Base-by-base conservation (phyloP, 2,888 invertebrate species). In the Podabrus alpinus region DNA sequence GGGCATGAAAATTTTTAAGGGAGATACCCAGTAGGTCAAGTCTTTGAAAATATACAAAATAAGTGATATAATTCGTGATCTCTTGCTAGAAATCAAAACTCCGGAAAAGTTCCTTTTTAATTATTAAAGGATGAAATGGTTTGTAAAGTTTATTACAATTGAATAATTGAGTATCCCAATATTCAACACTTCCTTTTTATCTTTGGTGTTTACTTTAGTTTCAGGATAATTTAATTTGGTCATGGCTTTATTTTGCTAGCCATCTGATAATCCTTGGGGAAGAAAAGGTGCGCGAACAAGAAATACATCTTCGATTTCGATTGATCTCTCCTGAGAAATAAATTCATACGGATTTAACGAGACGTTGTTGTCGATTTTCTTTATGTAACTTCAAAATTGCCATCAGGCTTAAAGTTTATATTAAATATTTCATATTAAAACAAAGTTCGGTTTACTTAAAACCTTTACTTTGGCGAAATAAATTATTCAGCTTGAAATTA, bases 201-300 rank as follows among this genome's bases (percentile, higher is more conserved):
- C 19, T 62, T 16, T 11, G 11, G 17, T 17, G 17, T 62, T 19
- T 62, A 24, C 67, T n/a, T 25, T 24, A 71, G 59, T 15, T 29
- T 19, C n/a, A 25, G 67, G 67, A 60, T 71, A 71, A 71, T 71
- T 71, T 71, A 67, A 71, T 71, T 71, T 71, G 66, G 71, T 10
- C 66, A 59, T 67, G 21, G 66, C 24, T 67, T 67, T 71, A 71
- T 71, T 71, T 64, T 66, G 71, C 24, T 67, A 66, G 60, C 71
- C 67, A 66, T 60, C 60, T 17, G 60, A 71, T 67, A 71, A 66
- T 71, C 71, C 71, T 66, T 17, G 11, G 67, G 19, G 71, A 67
- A 64, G 17, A 64, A 64, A 21, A 17, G 16, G 16, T 21, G 61
- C 62, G 19, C 62, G 17, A 64, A 66, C 71, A 61, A 66, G 71